Evolutionary conservation across 2,888 invertebrate species (phyloP).

Genomic region (Pimpla rufipes): DNA sequence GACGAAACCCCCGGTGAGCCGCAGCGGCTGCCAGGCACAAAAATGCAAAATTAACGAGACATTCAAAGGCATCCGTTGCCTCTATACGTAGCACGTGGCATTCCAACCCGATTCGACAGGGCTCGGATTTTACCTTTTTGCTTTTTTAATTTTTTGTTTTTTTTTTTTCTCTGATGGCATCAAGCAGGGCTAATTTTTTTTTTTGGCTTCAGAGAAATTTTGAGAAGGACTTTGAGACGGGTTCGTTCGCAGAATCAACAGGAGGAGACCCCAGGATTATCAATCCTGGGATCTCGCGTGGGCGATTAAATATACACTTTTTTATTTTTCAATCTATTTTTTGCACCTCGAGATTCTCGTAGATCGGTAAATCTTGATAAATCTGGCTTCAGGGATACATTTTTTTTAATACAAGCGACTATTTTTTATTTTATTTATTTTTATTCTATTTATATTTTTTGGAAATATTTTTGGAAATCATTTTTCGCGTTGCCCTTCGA

Average conservation of each 20-base stretch:
- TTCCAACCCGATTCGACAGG: constrained; percentile 12
- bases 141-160: neutral
- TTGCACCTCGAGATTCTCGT: no score
- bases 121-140: neutral
- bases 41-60: constrained; percentile 63
- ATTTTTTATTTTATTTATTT: no score
- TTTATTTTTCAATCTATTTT: neutral
- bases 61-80: constrained; percentile 36
- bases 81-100: constrained; percentile 7
- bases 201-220: neutral
- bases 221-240: neutral
- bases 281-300: neutral
- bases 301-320: neutral
- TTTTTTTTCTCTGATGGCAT: neutral
- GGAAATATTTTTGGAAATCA: no score
- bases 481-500: no score
- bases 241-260: constrained; percentile 2
- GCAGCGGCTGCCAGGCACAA: constrained; percentile 21
- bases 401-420: no score
- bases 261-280: neutral
- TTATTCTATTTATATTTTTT: no score
- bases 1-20: neutral
- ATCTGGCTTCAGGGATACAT: no score
- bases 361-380: no score
- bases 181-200: neutral